Evolutionary conservation across 2,888 invertebrate genomes (phyloP).

Genomic region (Temnothorax ravouxi): DNA sequence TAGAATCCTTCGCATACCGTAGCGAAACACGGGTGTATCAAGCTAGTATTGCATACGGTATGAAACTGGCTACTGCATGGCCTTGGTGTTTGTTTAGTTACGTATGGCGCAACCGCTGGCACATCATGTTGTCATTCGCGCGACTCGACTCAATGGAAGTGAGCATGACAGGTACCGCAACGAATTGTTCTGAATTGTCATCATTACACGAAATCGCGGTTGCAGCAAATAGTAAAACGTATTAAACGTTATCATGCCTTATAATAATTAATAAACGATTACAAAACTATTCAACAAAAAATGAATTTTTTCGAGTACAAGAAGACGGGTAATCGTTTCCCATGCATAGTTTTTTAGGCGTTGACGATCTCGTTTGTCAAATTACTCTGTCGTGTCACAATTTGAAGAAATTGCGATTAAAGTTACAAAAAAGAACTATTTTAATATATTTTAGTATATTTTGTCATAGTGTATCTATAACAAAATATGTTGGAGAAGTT

Average conservation of each 20-base stretch:
- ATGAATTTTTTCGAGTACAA: background rate
- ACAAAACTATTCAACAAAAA: background rate
- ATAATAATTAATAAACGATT: background rate
- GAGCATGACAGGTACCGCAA: background rate
- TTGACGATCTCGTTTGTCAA: too few relatives aligned
- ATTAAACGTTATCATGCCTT: background rate
- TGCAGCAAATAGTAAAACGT: background rate
- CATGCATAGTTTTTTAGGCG: too few relatives aligned
- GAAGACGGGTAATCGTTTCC: background rate
- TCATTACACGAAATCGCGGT: background rate
- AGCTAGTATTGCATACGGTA: background rate
- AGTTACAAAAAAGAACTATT: too few relatives aligned
- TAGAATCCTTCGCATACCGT: too few relatives aligned
- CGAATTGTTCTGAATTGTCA: background rate
- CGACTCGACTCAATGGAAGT: background rate
- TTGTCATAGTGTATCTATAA: too few relatives aligned
- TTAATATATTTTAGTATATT: too few relatives aligned
- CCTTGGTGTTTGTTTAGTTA: background rate
- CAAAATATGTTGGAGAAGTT: too few relatives aligned
- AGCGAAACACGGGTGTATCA: too few relatives aligned
- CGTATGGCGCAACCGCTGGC: background rate
- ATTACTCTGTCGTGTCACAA: too few relatives aligned
- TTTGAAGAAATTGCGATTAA: too few relatives aligned
- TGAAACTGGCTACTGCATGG: background rate
- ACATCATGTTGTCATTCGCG: background rate